Base-by-base conservation (phyloP, 2,888 invertebrate genomes). In the Drosophila bunnanda region DNA sequence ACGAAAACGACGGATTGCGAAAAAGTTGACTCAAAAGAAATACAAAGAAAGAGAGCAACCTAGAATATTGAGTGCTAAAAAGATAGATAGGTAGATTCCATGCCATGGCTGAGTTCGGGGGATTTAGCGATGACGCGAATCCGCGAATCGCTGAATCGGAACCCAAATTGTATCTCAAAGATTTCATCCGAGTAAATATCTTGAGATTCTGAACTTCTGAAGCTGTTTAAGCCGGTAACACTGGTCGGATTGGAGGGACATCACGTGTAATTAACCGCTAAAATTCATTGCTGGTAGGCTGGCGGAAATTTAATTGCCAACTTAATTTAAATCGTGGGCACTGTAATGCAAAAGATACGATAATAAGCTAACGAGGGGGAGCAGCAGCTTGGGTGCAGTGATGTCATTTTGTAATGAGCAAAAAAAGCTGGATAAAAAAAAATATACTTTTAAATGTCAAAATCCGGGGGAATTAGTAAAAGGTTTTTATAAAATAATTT, bases 311-410 rank as follows among this genome's bases (percentile, higher is more conserved):
- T 66, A 66, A 70, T 66, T 70, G 44, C 46, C 44, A 66, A 71
- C 71, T 66, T 46, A 66, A 67, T 71, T 67, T 59, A 71, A 67
- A 67, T 58, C 46, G 46, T 12, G 41, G 17, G 41, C 50, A 52
- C 58, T 69, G 68, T 69, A 72, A 59, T 61, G 43, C 41, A 52
- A 48, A 60, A 56, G 58, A 67, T 67, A 67, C 66, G 43, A 69
- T 61, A 55, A 54, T 66, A 69, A 64, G 65, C 44, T 39, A 39
- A 30, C 39, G 50, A 36, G 30, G 60, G 36, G 15, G 25, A 28
- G 46, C 13, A 20, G 34, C 44, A n/a, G 44, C 30, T 46, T 55
- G 53, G 82, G 79, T 68, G 9, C 38, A 38, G 38, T 38, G 38
- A 9, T 38, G 38, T 32, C 32, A 32, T 10, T 32, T 30, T 7